Percentiles rank a stretch among this genome's conserved stretches.
Evolutionary conservation across 92 coral and sea anemone genomes (phyloP).

Genomic region (Zoanthus gigantus): DNA sequence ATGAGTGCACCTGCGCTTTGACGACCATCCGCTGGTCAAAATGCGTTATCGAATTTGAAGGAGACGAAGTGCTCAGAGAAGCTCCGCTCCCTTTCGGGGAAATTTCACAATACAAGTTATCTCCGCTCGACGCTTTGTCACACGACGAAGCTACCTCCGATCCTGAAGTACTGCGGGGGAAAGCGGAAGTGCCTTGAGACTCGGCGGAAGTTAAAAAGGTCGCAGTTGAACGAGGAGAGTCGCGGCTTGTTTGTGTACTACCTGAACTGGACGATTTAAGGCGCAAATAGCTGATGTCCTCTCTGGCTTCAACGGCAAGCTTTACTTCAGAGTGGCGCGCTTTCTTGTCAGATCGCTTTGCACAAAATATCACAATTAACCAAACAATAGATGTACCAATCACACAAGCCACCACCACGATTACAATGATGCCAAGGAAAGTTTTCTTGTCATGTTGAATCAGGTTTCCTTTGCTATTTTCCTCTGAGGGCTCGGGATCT

Average conservation of each 20-base stretch:
- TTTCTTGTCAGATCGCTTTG: slow-evolving; percentile 54
- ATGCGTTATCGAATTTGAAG: slow-evolving; percentile 74
- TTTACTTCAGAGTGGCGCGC: slow-evolving; percentile 1
- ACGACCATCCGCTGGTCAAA: slow-evolving; percentile 70
- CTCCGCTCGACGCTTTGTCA: slow-evolving; percentile 77
- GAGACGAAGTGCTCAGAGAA: slow-evolving; percentile 78
- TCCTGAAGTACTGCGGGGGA: slow-evolving; percentile 66
- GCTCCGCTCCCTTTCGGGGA: slow-evolving; percentile 84
- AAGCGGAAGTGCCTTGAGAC: slow-evolving; percentile 77
- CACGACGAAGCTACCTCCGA: slow-evolving; percentile 75
- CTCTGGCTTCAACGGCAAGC: slow-evolving; percentile 19
- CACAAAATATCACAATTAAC: slow-evolving; percentile 81
- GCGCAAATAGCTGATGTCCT: slow-evolving; percentile 63
- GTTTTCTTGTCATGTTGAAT: slow-evolving; percentile 86
- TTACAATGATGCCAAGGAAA: slow-evolving; percentile 83
- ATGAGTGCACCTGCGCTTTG: slow-evolving; percentile 75
- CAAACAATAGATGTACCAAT: slow-evolving; percentile 88
- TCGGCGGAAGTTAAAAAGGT: slow-evolving; percentile 82
- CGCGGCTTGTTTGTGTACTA: slow-evolving; percentile 85
- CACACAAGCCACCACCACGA: slow-evolving; percentile 80
- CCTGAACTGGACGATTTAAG: slow-evolving; percentile 85
- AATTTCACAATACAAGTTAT: slow-evolving; percentile 75
- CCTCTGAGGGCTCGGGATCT: background rate
- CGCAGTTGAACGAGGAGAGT: slow-evolving; percentile 90
- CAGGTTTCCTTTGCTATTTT: slow-evolving; percentile 40